Evolutionary conservation across 2,113 vertebrate genomes (phyloP).

Genomic region (Neolamprologus modestus): DNA sequence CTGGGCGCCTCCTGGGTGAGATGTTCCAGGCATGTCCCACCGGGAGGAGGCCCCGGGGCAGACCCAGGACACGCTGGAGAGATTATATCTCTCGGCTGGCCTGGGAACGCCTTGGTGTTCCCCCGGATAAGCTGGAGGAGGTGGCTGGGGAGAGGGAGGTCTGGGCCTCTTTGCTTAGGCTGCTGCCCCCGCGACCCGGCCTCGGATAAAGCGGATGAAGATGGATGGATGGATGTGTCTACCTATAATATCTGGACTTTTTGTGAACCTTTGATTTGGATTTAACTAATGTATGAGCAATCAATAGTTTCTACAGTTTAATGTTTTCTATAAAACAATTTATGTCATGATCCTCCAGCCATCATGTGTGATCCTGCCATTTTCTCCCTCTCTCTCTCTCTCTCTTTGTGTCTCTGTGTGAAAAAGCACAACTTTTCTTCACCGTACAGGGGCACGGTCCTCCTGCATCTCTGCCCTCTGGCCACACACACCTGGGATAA

Average conservation of each 20-base stretch:
- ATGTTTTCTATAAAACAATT: background rate
- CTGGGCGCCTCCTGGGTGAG: too few relatives aligned
- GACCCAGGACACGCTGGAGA: too few relatives aligned
- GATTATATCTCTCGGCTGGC: too few relatives aligned
- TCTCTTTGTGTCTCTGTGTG: background rate
- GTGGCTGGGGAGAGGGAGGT: too few relatives aligned
- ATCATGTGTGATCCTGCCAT: background rate
- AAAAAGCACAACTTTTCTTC: background rate
- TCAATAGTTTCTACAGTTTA: background rate
- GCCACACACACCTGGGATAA: background rate
- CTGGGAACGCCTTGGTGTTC: too few relatives aligned
- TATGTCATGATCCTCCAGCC: background rate
- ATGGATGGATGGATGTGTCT: background rate
- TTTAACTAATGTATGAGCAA: background rate
- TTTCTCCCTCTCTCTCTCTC: background rate
- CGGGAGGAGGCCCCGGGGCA: too few relatives aligned
- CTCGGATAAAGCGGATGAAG: too few relatives aligned
- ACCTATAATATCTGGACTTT: background rate
- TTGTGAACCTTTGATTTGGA: background rate
- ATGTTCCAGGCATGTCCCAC: too few relatives aligned
- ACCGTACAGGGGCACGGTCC: background rate
- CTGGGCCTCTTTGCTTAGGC: too few relatives aligned
- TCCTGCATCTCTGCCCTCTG: background rate
- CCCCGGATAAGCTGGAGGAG: too few relatives aligned
- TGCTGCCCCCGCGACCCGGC: too few relatives aligned